Evolutionary conservation across 2,797 vertebrate genomes (phyloP).

Genomic region (Malacoctenus gilli): DNA sequence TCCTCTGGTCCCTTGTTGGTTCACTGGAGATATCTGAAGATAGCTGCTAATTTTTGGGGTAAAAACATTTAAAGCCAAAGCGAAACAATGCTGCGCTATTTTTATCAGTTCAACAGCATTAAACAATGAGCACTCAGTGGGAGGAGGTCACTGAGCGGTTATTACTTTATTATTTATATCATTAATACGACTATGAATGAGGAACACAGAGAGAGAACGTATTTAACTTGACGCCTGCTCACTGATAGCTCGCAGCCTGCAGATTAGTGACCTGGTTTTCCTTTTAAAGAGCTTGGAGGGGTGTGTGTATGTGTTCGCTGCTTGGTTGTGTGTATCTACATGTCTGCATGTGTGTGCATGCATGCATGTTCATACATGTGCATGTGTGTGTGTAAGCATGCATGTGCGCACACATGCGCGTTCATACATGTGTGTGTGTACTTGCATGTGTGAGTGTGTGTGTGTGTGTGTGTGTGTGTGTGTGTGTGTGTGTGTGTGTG

Average conservation of each 20-base stretch:
- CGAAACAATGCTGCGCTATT: constrained; percentile 23
- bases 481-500: constrained; percentile 17
- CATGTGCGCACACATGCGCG: too few relatives aligned
- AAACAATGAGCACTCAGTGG: constrained; percentile 3
- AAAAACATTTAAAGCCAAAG: not conserved
- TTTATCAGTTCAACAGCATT: constrained; percentile 16
- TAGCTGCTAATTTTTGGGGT: constrained; percentile 15
- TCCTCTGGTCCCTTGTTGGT: too few relatives aligned
- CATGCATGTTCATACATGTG: constrained; percentile 3
- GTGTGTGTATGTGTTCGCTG: constrained; percentile 14
- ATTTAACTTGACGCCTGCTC: constrained; percentile 63
- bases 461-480: constrained; percentile 9
- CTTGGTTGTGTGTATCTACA: too few relatives aligned
- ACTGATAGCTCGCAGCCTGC: constrained; percentile 61
- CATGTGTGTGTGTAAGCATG: constrained; percentile 19
- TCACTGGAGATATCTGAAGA: constrained; percentile 12
- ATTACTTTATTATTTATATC: constrained; percentile 32
- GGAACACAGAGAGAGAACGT: constrained; percentile 20
- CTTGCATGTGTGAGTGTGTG: constrained; percentile 11
- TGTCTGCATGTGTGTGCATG: not conserved
- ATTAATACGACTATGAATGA: constrained; percentile 33
- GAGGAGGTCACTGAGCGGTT: constrained; percentile 20
- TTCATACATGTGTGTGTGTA: not conserved
- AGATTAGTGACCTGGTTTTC: constrained; percentile 81
- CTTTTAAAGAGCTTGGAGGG: constrained; percentile 69